phyloP scores from a whole-genome alignment of 2,797 vertebrate species.

The Corythornis leucogaster region DNA sequence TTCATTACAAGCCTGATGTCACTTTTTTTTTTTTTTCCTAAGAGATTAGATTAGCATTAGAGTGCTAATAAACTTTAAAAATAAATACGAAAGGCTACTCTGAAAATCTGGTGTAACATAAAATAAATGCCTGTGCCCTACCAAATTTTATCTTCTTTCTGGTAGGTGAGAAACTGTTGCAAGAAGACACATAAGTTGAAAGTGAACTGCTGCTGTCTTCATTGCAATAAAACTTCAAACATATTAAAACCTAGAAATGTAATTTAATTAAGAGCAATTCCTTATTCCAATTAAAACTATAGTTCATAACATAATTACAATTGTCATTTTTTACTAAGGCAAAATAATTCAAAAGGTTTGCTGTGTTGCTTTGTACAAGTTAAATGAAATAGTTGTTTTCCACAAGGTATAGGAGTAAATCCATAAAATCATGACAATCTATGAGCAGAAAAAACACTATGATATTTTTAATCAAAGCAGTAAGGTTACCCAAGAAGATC shows the following conservation, averaged over 20 bases:
- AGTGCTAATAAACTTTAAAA: constrained; percentile 77
- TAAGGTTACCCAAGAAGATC: background rate
- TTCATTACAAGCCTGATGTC: constrained; percentile 74
- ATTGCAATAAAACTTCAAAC: constrained; percentile 57
- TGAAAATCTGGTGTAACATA: constrained; percentile 65
- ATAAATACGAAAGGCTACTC: constrained; percentile 74
- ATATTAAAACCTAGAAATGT: constrained; percentile 53
- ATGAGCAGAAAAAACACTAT: background rate
- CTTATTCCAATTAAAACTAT: constrained; percentile 45
- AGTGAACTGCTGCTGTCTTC: constrained; percentile 26
- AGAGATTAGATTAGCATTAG: constrained; percentile 75
- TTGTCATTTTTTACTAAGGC: background rate
- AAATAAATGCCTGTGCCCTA: constrained; percentile 64
- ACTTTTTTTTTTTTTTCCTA: constrained; percentile 73
- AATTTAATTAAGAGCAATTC: constrained; percentile 57
- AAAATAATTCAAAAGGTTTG: background rate
- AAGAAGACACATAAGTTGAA: background rate
- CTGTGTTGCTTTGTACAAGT: background rate
- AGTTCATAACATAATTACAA: constrained; percentile 13
- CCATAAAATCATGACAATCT: background rate
- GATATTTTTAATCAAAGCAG: background rate
- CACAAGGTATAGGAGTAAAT: background rate
- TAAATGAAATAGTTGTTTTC: background rate
- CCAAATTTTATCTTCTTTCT: constrained; percentile 49
- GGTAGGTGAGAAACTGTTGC: constrained; percentile 23